Conservation (phyloP, 2,113 vertebrate species). For the Dromiciops gliroides region DNA sequence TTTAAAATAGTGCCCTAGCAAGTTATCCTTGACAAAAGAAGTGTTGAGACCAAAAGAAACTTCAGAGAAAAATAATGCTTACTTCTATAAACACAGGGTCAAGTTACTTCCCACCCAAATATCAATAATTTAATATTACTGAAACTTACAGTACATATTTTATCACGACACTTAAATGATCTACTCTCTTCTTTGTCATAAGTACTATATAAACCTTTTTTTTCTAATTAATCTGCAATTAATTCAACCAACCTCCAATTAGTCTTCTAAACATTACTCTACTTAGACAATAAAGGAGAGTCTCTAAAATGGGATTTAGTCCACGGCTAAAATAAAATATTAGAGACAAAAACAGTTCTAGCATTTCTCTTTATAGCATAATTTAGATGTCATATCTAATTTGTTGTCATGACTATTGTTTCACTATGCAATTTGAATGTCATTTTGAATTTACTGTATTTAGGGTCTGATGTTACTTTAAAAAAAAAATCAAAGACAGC, state of each 20-base stretch:
- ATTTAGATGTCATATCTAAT: constrained; percentile 82
- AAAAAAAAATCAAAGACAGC: constrained; percentile 62
- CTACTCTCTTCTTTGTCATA: constrained; percentile 55
- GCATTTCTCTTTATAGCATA: constrained; percentile 74
- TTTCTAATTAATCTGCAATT: constrained; percentile 78
- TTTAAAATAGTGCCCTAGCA: neutral
- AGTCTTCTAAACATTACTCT: constrained; percentile 70
- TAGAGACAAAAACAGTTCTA: constrained; percentile 76
- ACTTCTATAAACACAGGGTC: constrained; percentile 4
- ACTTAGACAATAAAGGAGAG: constrained; percentile 71
- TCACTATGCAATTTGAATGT: constrained; percentile 79
- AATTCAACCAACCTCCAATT: constrained; percentile 79
- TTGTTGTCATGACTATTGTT: constrained; percentile 81
- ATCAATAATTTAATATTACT: constrained; percentile 60
- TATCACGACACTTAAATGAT: constrained; percentile 63
- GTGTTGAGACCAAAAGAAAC: neutral
- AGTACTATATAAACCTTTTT: constrained; percentile 71
- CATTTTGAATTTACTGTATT: constrained; percentile 78
- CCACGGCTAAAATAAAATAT: constrained; percentile 73
- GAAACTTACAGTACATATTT: constrained; percentile 53
- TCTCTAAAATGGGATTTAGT: constrained; percentile 71
- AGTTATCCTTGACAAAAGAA: neutral
- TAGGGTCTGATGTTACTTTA: constrained; percentile 77
- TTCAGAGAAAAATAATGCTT: neutral
- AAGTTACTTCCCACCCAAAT: constrained; percentile 53